Conservation (phyloP, 2,797 vertebrate genomes). For the Lycodopsis pacificus region DNA sequence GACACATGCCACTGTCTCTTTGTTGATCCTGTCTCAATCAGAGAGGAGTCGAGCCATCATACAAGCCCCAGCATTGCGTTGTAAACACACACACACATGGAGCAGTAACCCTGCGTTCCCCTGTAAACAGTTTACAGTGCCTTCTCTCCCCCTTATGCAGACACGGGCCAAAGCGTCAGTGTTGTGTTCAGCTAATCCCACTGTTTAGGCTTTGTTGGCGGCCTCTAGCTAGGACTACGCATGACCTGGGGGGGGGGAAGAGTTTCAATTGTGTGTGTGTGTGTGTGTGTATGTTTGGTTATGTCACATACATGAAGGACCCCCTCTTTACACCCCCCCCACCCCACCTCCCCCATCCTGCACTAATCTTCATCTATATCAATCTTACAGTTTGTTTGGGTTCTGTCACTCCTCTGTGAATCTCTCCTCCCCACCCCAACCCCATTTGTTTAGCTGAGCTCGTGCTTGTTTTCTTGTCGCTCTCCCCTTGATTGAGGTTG, state of each 20-base stretch:
- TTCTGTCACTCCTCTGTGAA: constrained; percentile 53
- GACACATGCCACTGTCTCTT: constrained; percentile 66
- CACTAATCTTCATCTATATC: constrained; percentile 50
- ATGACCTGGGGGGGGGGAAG: constrained; percentile 34
- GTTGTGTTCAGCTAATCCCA: constrained; percentile 79
- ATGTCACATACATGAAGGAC: constrained; percentile 54
- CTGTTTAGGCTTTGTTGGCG: constrained; percentile 75
- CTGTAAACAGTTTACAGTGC: constrained; percentile 79
- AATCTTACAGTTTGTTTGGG: constrained; percentile 69
- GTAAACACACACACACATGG: constrained; percentile 55
- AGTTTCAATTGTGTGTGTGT: neutral
- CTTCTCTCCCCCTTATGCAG: constrained; percentile 62
- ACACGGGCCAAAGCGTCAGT: constrained; percentile 73
- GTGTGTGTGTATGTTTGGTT: constrained; percentile 41
- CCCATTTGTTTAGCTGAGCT: constrained; percentile 65
- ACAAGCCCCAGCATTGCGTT: constrained; percentile 65
- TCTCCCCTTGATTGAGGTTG: constrained; percentile 75
- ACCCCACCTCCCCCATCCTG: constrained; percentile 5
- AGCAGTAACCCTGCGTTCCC: constrained; percentile 64
- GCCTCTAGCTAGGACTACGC: constrained; percentile 52
- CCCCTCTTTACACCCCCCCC: constrained; percentile 14
- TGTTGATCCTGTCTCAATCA: constrained; percentile 75
- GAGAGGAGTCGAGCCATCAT: constrained; percentile 66
- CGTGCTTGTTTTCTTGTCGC: constrained; percentile 72
- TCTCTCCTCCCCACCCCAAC: constrained; percentile 19